A percentile compares a stretch with the other conserved stretches of the same genome.
These are phyloP conservation scores for Nemapogon koenigi DNA, from an alignment of 2,888 invertebrate species.

Conservation along the genomic window DNA sequence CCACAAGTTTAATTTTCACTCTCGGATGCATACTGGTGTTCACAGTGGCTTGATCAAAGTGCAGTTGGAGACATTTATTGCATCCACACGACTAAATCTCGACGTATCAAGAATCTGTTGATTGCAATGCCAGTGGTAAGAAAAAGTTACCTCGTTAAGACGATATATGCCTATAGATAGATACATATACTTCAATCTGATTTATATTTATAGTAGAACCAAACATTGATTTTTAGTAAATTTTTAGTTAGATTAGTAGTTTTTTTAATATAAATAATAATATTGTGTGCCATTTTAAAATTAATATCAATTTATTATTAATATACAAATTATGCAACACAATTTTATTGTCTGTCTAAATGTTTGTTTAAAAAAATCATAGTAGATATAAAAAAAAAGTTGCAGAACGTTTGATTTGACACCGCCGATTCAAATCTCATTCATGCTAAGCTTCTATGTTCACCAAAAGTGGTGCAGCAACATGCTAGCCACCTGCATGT, in stretches of 20 bases:
- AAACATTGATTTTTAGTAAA: not conserved
- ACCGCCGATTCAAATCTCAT: too few species aligned
- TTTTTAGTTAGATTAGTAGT: not conserved
- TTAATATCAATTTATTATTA: not conserved
- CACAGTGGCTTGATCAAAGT: constrained; percentile 8
- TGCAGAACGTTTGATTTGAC: too few species aligned
- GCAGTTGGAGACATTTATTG: constrained; percentile 3
- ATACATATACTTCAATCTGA: not conserved
- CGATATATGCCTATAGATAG: not conserved
- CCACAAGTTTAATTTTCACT: constrained; percentile 43
- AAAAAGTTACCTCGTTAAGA: too few species aligned
- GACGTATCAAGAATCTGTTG: not conserved
- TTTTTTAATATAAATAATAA: not conserved
- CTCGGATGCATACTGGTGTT: constrained; percentile 25
- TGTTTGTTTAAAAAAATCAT: not conserved
- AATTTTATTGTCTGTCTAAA: not conserved
- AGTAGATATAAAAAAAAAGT: not conserved
- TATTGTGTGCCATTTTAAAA: not conserved
- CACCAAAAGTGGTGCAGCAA: too few species aligned
- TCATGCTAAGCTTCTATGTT: too few species aligned
- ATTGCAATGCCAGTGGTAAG: too few species aligned
- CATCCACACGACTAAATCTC: constrained; percentile 5
- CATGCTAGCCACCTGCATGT: too few species aligned
- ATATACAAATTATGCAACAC: not conserved
- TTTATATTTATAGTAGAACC: not conserved